These are phyloP conservation scores for Actenoides lindsayi DNA, from an alignment of 2,113 vertebrate species.

Conservation along the genomic window DNA sequence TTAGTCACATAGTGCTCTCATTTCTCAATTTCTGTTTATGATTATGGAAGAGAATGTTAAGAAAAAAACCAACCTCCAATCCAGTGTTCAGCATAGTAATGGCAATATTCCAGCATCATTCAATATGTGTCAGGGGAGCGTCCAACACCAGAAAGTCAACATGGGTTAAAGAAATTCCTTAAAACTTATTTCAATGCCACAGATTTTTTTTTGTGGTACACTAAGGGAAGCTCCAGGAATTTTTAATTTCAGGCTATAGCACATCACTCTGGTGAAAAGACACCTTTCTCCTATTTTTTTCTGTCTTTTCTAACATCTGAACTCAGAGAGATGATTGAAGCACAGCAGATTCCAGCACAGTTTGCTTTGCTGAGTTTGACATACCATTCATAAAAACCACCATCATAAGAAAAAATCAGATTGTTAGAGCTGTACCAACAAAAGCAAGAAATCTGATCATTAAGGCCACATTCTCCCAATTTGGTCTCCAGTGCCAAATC, in stretches of 20 bases:
- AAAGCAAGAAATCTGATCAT: neutral
- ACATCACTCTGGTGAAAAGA: neutral
- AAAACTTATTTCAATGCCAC: neutral
- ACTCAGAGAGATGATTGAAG: neutral
- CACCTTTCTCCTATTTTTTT: neutral
- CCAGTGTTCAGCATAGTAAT: neutral
- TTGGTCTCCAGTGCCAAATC: neutral
- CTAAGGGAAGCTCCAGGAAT: neutral
- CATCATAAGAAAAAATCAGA: neutral
- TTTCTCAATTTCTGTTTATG: neutral
- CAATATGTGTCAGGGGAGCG: neutral
- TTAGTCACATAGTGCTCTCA: neutral
- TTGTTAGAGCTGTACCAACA: neutral
- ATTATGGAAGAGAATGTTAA: neutral
- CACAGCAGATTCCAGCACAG: neutral
- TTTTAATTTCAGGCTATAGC: neutral
- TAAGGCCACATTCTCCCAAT: neutral
- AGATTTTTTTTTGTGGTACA: neutral
- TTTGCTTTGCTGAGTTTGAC: neutral
- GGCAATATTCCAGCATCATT: neutral
- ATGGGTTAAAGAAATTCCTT: neutral
- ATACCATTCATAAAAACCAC: neutral
- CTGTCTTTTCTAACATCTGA: neutral
- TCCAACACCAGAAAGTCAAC: neutral
- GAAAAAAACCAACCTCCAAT: neutral